These are phyloP conservation scores for Thaumetopoea pityocampa DNA, from an alignment of 1,140 invertebrate species.

Conservation along the genomic window DNA sequence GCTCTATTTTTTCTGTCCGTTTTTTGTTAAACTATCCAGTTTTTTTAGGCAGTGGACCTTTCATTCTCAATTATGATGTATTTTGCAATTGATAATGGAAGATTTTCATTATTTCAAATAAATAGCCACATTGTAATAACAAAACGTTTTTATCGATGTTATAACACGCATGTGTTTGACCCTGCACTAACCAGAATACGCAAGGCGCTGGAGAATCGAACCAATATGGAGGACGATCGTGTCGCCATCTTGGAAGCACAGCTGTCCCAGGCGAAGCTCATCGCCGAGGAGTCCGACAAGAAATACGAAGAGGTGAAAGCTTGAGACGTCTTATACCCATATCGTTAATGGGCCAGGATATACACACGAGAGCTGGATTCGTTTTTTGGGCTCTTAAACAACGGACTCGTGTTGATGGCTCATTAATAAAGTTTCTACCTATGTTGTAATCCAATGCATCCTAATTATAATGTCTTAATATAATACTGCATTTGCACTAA, in stretches of 20 bases:
- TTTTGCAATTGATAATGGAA: conserved; percentile 3
- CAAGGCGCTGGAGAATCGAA: conserved; percentile 98
- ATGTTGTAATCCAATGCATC: conserved; percentile 2
- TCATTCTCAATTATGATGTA: conserved; percentile 12
- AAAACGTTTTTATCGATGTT: conserved; percentile 50
- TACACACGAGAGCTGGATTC: no score
- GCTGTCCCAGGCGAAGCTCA: conserved; percentile 96
- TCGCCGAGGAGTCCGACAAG: conserved; percentile 98
- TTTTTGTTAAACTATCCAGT: conserved; percentile 4
- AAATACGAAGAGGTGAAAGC: conserved; percentile 98
- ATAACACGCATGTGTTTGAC: conserved; percentile 73
- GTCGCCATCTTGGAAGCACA: conserved; percentile 96
- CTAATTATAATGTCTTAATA: conserved; percentile 2
- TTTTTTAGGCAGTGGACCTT: conserved; percentile 3
- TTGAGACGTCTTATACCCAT: conserved; percentile 17
- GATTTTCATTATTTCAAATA: conserved; percentile 6
- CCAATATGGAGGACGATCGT: conserved; percentile 98
- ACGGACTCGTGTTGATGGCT: no score
- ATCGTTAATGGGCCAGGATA: no score
- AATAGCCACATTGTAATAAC: conserved; percentile 20
- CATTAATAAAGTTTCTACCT: no score
- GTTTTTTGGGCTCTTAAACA: no score
- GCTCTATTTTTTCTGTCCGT: conserved; percentile 7
- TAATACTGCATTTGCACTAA: background rate
- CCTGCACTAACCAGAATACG: conserved; percentile 89